phyloP scores from a whole-genome alignment of 2,888 invertebrate species.

The Aphidius colemani region DNA sequence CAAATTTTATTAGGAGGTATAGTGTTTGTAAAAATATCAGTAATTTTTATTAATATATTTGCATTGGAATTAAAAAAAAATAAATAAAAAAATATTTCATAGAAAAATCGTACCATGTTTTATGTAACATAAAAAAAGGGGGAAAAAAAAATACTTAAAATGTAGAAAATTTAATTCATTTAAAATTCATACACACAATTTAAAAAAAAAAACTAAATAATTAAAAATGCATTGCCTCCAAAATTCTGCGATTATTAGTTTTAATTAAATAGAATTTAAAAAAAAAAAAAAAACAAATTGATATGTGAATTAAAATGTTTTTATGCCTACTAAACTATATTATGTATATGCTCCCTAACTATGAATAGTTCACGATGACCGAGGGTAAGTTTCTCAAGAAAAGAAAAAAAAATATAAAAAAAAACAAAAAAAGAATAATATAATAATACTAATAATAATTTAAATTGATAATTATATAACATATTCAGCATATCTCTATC shows the following conservation, averaged over 20 bases:
- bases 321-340: conserved; percentile 5
- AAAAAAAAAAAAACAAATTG: conserved; percentile 1
- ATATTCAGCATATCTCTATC: conserved; percentile 45
- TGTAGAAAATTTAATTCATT: conserved; percentile 1
- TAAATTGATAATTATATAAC: conserved; percentile 26
- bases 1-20: conserved; percentile 53
- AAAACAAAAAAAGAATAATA: conserved; percentile 7
- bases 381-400: conserved; percentile 26
- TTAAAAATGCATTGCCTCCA: conserved; percentile 26
- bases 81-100: conserved; percentile 32
- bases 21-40: conserved; percentile 50
- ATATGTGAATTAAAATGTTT: conserved; percentile 12
- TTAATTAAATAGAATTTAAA: conserved; percentile 19
- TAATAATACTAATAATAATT: conserved; percentile 4
- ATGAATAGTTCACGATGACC: neutral
- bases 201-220: conserved; percentile 24
- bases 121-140: conserved; percentile 28
- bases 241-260: conserved; percentile 18
- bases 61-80: conserved; percentile 38
- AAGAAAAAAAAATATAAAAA: conserved; percentile 21
- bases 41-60: conserved; percentile 53
- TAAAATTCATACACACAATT: conserved; percentile 32
- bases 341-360: conserved; percentile 4
- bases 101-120: conserved; percentile 33
- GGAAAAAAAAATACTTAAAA: neutral